Percentiles rank a stretch among this genome's conserved stretches.
phyloP scores from a whole-genome alignment of 2,113 vertebrate genomes.

The Elephantulus edwardii region DNA sequence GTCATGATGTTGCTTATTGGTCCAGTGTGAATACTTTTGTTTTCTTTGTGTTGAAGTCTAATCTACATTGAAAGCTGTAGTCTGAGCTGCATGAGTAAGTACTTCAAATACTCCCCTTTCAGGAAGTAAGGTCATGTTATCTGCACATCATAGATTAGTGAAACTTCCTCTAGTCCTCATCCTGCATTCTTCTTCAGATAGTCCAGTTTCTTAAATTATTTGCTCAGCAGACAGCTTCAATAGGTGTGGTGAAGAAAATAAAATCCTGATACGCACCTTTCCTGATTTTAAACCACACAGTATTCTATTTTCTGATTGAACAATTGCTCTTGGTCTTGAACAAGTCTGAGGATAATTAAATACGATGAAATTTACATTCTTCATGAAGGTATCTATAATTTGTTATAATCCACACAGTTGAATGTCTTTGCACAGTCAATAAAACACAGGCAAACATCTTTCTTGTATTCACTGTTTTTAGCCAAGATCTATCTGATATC shows the following conservation, averaged over 20 bases:
- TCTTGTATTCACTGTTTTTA: background rate
- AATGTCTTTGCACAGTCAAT: background rate
- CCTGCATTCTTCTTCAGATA: background rate
- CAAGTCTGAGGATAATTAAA: background rate
- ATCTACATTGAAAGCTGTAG: background rate
- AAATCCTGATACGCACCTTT: too few species aligned
- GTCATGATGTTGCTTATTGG: background rate
- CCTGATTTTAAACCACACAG: background rate
- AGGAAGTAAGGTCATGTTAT: background rate
- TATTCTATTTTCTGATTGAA: background rate
- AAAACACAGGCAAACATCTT: background rate
- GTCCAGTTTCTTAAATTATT: background rate
- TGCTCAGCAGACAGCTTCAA: background rate
- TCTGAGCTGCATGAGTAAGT: background rate
- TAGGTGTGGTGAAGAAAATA: background rate
- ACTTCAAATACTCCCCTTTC: background rate
- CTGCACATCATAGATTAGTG: background rate
- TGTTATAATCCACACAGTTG: background rate
- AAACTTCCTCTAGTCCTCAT: background rate
- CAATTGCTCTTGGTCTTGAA: background rate
- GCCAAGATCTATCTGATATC: background rate
- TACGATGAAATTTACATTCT: background rate
- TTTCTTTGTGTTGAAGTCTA: background rate
- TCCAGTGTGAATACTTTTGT: background rate
- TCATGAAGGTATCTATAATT: background rate